phyloP scores from a whole-genome alignment of 2,113 vertebrate genomes.

The Pteronura brasiliensis region DNA sequence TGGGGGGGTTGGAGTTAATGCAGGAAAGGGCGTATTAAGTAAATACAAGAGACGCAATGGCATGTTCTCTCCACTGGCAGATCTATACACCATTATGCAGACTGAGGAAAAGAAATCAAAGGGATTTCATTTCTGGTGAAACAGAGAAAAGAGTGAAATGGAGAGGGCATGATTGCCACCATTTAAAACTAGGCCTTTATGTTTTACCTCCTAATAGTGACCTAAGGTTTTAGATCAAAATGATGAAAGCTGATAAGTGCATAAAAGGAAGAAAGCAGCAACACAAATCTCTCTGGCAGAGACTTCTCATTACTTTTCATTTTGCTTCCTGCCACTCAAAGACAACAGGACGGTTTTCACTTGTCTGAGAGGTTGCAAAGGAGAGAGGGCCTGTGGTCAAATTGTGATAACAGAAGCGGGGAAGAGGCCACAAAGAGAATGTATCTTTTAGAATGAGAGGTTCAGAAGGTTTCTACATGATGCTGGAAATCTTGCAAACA shows the following conservation, averaged over 20 bases:
- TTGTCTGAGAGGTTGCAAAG: constrained; percentile 16
- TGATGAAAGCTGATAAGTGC: background rate
- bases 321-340: constrained; percentile 21
- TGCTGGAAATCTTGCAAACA: background rate
- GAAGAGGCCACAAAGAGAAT: background rate
- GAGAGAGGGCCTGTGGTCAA: background rate
- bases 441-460: background rate
- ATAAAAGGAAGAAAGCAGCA: background rate
- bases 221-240: constrained; percentile 29
- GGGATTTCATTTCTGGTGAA: background rate
- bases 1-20: background rate
- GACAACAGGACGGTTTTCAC: background rate
- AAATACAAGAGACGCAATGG: background rate
- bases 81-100: background rate
- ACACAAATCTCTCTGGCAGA: background rate
- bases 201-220: background rate
- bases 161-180: background rate
- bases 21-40: background rate
- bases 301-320: constrained; percentile 17
- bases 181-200: background rate
- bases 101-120: background rate
- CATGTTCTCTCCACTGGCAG: background rate
- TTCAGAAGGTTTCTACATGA: background rate
- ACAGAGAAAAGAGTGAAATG: background rate
- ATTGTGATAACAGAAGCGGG: background rate